Base-by-base conservation (phyloP, 2,797 vertebrate species). In the Sphaeramia orbicularis region DNA sequence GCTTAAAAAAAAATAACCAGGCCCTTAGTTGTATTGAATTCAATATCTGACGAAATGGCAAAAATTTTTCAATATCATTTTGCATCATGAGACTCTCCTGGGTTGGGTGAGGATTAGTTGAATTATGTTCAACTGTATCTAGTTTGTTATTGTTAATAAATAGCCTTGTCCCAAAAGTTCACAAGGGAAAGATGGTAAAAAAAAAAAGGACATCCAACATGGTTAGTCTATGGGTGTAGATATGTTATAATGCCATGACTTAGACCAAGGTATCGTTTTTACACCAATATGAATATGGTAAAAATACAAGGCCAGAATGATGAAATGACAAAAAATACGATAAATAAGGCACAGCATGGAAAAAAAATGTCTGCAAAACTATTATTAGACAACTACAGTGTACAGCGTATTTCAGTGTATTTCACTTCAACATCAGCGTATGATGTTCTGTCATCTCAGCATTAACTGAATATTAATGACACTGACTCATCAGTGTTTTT, bases 291-390 rank as follows among this genome's bases (percentile, higher is more conserved):
- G 21, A 69, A 66, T 12, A 58, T 4, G 13, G 8, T 18, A 21
- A 42, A 62, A 37, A 68, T 50, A 64, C 12, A 62, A 52, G 43
- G 32, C 56, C 27, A 65, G 78, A 63, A 65, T 5, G 43, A 55
- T 36, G 51, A 53, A 69, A 42, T 60, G 47, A 71, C 44, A 65
- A 59, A 76, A 76, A 69, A 69, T 49, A 14, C 68, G 41, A 69
- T 76, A 71, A 81, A 78, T 80, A 85, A 81, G 67, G 48, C 68
- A 75, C 59, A 19, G 36, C 47, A 65, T 50, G 18, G 45, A 71
- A 78, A 55, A 78, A 55, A 2, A 47, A 10, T 27, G 18, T 60
- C 30, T 32, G 12, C 38, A 15, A 44, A 42, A 54, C 18, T 57
- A 14, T 50, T 63, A 36, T 51, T 38, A 62, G 19, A 56, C 40